Conservation (phyloP, 92 coral and sea anemone genomes). For the Paramuricea clavata region DNA sequence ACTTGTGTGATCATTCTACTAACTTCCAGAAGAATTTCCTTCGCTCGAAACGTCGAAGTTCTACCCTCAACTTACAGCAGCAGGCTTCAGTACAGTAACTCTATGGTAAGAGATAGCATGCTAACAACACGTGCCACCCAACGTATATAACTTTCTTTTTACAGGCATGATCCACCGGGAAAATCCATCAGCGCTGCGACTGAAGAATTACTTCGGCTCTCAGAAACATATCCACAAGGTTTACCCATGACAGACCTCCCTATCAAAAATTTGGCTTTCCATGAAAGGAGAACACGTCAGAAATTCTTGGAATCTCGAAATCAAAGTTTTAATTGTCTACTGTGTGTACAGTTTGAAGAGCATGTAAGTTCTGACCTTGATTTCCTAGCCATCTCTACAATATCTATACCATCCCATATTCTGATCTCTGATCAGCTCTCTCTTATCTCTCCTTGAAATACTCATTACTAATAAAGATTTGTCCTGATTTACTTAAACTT, state of each 20-base stretch:
- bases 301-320: slow-evolving; percentile 75
- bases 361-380: slow-evolving; percentile 75
- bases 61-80: too few relatives aligned
- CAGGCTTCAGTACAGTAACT: too few relatives aligned
- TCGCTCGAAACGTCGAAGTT: too few relatives aligned
- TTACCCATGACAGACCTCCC: slow-evolving; percentile 83
- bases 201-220: slow-evolving; percentile 89
- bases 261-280: slow-evolving; percentile 82
- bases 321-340: slow-evolving; percentile 68
- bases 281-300: slow-evolving; percentile 71
- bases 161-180: slow-evolving; percentile 85
- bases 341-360: slow-evolving; percentile 82
- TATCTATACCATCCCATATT: too few relatives aligned
- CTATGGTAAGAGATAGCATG: too few relatives aligned
- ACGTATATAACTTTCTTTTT: slow-evolving; percentile 9
- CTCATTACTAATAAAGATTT: too few relatives aligned
- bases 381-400: too few relatives aligned
- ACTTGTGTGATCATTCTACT: too few relatives aligned
- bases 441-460: too few relatives aligned
- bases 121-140: not conserved
- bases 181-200: slow-evolving; percentile 77
- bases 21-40: too few relatives aligned
- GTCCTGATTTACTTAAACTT: too few relatives aligned
- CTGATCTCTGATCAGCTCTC: too few relatives aligned
- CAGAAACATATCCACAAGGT: slow-evolving; percentile 90